Percentiles rank a stretch among this genome's conserved stretches.
Evolutionary conservation across 2,113 vertebrate species (phyloP).

Genomic region (Dipodomys spectabilis): DNA sequence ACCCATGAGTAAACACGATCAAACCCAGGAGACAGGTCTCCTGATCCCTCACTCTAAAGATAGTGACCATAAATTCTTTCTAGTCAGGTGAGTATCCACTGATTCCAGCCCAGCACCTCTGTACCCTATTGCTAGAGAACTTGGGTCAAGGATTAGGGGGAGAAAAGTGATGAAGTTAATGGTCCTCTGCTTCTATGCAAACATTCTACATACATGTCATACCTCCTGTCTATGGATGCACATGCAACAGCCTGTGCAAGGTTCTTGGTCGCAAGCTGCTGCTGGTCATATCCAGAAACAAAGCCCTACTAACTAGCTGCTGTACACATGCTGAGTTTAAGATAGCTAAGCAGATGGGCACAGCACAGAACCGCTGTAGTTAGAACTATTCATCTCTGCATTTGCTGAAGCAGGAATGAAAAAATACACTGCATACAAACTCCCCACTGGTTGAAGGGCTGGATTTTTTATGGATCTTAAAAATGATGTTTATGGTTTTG

Average conservation of each 20-base stretch:
- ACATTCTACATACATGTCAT: background rate
- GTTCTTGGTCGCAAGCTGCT: background rate
- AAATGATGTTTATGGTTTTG: conserved; percentile 27
- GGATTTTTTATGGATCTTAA: background rate
- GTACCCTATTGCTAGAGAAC: background rate
- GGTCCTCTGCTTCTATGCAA: background rate
- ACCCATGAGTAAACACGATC: background rate
- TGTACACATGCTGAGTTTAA: background rate
- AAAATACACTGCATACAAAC: background rate
- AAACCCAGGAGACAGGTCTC: background rate
- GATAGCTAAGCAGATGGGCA: background rate
- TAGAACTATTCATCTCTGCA: background rate
- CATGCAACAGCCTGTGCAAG: background rate
- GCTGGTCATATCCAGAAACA: background rate
- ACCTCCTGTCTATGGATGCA: background rate
- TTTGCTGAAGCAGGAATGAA: background rate
- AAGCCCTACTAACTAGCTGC: background rate
- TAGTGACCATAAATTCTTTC: background rate
- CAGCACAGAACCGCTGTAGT: background rate
- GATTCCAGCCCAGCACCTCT: background rate
- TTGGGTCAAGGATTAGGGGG: background rate
- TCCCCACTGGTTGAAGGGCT: background rate
- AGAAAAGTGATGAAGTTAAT: background rate
- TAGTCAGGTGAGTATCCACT: background rate
- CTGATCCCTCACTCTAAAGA: background rate